phyloP scores from a whole-genome alignment of 1,140 invertebrate genomes.

The Drosophila murphyi region DNA sequence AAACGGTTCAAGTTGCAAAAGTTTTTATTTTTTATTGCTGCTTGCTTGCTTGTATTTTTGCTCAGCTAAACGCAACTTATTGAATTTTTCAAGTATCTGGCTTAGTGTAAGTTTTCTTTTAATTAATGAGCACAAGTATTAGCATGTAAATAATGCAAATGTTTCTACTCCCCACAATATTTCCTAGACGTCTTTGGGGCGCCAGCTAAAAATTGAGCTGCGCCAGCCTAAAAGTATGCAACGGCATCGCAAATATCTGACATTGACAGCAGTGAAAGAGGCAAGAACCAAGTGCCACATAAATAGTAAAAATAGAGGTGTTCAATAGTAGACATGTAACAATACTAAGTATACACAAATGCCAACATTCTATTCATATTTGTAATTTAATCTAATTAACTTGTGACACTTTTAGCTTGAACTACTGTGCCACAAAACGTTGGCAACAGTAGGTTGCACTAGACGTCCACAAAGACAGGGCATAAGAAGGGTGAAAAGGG shows the following conservation, averaged over 20 bases:
- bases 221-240: conserved; percentile 64
- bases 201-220: neutral
- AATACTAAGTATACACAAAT: conserved; percentile 26
- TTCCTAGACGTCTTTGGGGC: conserved; percentile 66
- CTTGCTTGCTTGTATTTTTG: conserved; percentile 31
- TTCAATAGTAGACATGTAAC: conserved; percentile 20
- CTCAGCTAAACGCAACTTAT: conserved; percentile 68
- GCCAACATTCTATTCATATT: conserved; percentile 44
- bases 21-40: conserved; percentile 11
- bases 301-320: conserved; percentile 36
- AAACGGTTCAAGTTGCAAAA: conserved; percentile 22
- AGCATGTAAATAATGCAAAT: conserved; percentile 17
- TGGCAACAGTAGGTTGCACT: neutral
- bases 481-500: neutral
- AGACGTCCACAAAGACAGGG: neutral
- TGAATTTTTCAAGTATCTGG: conserved; percentile 65
- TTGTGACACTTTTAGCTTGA: conserved; percentile 79
- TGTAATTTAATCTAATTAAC: conserved; percentile 77
- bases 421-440: conserved; percentile 75
- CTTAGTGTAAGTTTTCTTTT: conserved; percentile 61
- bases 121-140: conserved; percentile 62
- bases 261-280: conserved; percentile 58
- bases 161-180: neutral
- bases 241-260: conserved; percentile 34
- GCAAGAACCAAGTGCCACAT: conserved; percentile 3